Percentiles rank a stretch among this genome's conserved stretches.
Conservation (phyloP, 2,113 vertebrate genomes). For the Apistogramma diplotaenia region DNA sequence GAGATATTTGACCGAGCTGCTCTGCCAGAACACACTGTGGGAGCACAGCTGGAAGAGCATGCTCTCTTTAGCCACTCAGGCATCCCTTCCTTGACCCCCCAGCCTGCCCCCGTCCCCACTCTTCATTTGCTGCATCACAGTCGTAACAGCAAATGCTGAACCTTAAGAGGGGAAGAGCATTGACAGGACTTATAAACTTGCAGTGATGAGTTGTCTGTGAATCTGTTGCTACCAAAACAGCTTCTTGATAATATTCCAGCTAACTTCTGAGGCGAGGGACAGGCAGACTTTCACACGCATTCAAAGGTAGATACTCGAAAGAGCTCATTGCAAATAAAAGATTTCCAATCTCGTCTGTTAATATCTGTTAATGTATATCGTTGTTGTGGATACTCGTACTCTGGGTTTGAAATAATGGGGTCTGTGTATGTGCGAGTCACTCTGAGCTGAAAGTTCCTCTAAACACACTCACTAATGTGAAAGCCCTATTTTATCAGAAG, state of each 20-base stretch:
- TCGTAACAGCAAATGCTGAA: constrained; percentile 20
- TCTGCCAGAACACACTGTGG: neutral
- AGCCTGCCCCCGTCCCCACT: neutral
- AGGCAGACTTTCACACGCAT: neutral
- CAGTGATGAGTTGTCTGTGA: constrained; percentile 41
- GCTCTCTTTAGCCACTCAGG: neutral
- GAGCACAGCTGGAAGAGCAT: neutral
- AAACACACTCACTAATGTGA: neutral
- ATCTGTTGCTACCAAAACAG: constrained; percentile 46
- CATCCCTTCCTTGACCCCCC: neutral
- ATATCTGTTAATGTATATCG: neutral
- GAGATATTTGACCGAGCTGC: neutral
- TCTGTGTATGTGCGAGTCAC: neutral
- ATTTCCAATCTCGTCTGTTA: neutral
- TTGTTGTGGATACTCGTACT: neutral
- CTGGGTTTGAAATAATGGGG: neutral
- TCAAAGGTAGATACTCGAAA: neutral
- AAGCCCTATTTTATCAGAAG: too few species aligned
- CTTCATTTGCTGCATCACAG: constrained; percentile 3
- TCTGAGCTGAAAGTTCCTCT: neutral
- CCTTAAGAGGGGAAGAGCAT: constrained; percentile 51
- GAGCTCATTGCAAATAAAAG: neutral
- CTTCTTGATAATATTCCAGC: constrained; percentile 46
- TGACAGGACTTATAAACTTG: constrained; percentile 40
- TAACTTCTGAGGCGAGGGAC: constrained; percentile 26